Evolutionary conservation across 2,888 invertebrate species (phyloP).

Genomic region (Drosophila pegasa): DNA sequence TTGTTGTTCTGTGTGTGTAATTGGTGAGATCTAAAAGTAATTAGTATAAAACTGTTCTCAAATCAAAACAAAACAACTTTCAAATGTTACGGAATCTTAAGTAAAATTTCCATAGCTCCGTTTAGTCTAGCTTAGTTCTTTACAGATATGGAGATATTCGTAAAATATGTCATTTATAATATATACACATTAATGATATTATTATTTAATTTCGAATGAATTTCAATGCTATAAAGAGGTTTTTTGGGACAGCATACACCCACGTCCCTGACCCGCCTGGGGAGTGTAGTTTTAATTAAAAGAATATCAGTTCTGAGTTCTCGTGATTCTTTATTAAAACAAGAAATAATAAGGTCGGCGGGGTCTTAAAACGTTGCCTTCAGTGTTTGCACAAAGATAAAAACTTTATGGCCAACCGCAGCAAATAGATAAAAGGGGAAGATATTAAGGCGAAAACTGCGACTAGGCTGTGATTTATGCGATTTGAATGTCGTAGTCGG

Average conservation of each 20-base stretch:
- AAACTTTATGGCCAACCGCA: constrained; percentile 73
- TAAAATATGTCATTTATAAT: background rate
- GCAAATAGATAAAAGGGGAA: constrained; percentile 71
- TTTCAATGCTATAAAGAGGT: background rate
- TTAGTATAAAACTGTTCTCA: constrained; percentile 47
- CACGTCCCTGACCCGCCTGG: constrained; percentile 45
- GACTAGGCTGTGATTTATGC: constrained; percentile 77
- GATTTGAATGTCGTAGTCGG: constrained; percentile 68
- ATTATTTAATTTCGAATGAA: background rate
- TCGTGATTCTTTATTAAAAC: constrained; percentile 42
- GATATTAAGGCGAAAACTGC: constrained; percentile 69
- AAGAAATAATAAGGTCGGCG: constrained; percentile 68
- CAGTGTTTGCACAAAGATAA: constrained; percentile 77
- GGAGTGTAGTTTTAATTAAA: constrained; percentile 66
- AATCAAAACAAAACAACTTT: constrained; percentile 13
- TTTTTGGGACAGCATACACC: constrained; percentile 1
- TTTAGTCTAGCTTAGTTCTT: background rate
- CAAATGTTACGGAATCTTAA: background rate
- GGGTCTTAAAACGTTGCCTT: constrained; percentile 69
- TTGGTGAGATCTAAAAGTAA: constrained; percentile 38
- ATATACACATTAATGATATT: background rate
- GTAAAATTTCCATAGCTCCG: no score
- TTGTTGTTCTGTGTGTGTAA: constrained; percentile 27
- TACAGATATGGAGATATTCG: background rate
- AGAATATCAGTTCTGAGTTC: constrained; percentile 43